Base-by-base conservation (phyloP, 2,888 invertebrate genomes). In the Lithophane ornitopus region DNA sequence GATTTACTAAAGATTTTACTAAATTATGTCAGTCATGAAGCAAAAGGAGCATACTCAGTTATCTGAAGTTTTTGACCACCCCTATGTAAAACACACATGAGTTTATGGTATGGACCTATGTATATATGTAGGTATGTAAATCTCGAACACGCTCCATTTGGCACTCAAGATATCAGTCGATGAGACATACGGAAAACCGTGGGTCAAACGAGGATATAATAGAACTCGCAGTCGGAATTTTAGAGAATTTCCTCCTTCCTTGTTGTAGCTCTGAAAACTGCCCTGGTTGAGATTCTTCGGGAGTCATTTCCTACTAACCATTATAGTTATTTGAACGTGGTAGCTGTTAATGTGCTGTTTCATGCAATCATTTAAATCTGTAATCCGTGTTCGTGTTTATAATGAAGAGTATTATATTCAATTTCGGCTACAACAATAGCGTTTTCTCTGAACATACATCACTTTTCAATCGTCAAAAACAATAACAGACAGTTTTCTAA, bases 401-500 rank as follows among this genome's bases (percentile, higher is more conserved):
- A 54, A 12, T 54, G 14, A 54, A 54, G 54, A n/a, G n/a, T n/a
- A n/a, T 54, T n/a, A 34, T n/a, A 54, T n/a, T 56, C 56, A 54
- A 26, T 14, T 1, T 26, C 14, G 26, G 26, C 56, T 56, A 16
- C 56, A 56, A 28, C 26, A 54, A n/a, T 6, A 34, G 26, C 44
- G 22, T 71, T 39, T 46, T 26, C 7, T 16, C 22, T 28, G 8
- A 52, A 73, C 1, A 16, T 41, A n/a, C 14, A 22, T 19, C 52
- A 39, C 8, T 56, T 46, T 52, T 58, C n/a, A 80, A 62, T 65
- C 1, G 41, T 52, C 14, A 67, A 59, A 49, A 71, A 71, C 83
- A 59, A 81, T 59, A 68, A 49, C 12, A 58, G n/a, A 59, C 34
- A 77, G 70, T 34, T 69, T 73, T 71, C n/a, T 66, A 75, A 74